Base-by-base conservation (phyloP, 1,140 invertebrate species). In the Drosophila ambigua region DNA sequence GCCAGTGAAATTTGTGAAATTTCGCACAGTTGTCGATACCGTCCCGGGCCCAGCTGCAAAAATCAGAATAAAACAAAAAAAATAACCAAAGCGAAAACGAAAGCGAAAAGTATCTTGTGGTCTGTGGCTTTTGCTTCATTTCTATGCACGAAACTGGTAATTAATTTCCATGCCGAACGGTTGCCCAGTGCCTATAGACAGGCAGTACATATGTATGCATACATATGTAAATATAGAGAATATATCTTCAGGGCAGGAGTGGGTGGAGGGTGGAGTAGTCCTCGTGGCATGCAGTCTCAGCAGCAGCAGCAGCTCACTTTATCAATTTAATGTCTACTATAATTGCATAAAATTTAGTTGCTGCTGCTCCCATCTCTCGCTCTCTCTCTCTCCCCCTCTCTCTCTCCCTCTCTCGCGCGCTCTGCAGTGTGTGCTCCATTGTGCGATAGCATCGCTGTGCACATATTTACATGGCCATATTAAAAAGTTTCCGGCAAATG, bases 321-420 rank as follows among this genome's bases (percentile, higher is more conserved):
- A 85, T 80, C 81, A 85, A 80, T 85, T 85, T 84, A 51, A 76
- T 83, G 80, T 85, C 74, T 67, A 77, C 72, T 77, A 85, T 84
- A 85, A 84, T 84, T 85, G 80, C 81, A 84, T 84, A 85, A 80
- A 77, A 67, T 59, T 52, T 53, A 83, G 65, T 79, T 83, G 55
- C 65, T 57, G 20, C 69, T 31, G 8, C 31, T 31, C 8, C 58
- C 58, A 51, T 51, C 35, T 44, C 39, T 9, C 24, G 5, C 48
- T 49, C n/a, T 11, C 23, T 13, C 28, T 31, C 2, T 0, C 31
- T 9, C 8, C 2, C 8, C 8, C 8, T 31, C 2, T 9, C 31
- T 31, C 23, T 31, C 6, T 31, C 7, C 7, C 7, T 31, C 28
- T 31, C 2, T 31, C 3, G 2, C 3, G 8, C 8, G 31, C 31